phyloP scores from a whole-genome alignment of 2,888 invertebrate genomes.

The Tetranychus piercei region DNA sequence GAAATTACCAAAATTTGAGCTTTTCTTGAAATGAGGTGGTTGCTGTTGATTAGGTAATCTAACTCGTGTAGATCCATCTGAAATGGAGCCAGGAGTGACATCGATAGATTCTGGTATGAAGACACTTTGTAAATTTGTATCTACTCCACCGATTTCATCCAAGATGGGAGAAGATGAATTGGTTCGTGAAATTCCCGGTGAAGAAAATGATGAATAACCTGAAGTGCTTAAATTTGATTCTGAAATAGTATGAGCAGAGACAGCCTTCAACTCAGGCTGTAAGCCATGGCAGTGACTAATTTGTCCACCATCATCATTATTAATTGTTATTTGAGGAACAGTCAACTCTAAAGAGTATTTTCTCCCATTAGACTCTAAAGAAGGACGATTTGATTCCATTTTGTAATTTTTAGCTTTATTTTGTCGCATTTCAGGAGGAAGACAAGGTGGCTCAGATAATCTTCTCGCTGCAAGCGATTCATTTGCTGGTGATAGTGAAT shows the following conservation, averaged over 20 bases:
- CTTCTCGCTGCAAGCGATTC: not conserved
- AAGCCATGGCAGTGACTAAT: not conserved
- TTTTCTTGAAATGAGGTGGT: not conserved
- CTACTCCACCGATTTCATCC: slow-evolving; percentile 14
- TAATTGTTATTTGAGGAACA: slow-evolving; percentile 41
- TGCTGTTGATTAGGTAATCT: not conserved
- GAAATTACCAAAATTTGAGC: slow-evolving; percentile 12
- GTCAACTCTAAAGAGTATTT: slow-evolving; percentile 27
- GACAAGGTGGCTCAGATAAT: not conserved
- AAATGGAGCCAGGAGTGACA: not conserved
- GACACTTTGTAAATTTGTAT: not conserved
- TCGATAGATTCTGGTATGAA: slow-evolving; percentile 7
- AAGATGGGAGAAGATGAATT: slow-evolving; percentile 52
- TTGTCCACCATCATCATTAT: slow-evolving; percentile 38
- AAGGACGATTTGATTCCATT: not conserved
- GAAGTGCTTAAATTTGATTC: slow-evolving; percentile 66
- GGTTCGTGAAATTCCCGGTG: slow-evolving; percentile 60
- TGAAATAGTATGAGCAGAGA: slow-evolving; percentile 45
- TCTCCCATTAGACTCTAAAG: slow-evolving; percentile 7
- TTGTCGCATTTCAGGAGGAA: not conserved
- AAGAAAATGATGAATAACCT: slow-evolving; percentile 67
- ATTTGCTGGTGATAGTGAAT: not conserved
- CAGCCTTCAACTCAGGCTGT: slow-evolving; percentile 23
- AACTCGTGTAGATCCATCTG: not conserved
- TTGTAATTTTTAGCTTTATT: not conserved